These are phyloP conservation scores for Ichneumon xanthorius DNA, from an alignment of 2,888 invertebrate species.

Conservation along the genomic window DNA sequence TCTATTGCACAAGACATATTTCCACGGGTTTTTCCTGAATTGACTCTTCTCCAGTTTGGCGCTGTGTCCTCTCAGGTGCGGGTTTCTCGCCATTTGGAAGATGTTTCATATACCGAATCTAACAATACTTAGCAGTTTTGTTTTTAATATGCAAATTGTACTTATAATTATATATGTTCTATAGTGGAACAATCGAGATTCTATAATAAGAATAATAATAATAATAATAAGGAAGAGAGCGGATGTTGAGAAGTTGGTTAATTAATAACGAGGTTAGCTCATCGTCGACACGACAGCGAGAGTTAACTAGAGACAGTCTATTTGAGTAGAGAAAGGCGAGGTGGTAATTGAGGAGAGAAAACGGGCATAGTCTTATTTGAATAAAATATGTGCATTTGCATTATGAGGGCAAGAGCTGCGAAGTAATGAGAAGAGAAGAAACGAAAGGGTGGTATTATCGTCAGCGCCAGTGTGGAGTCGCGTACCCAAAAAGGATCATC, in stretches of 20 bases:
- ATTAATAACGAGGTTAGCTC: neutral
- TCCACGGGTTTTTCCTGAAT: no score
- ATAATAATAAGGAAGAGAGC: neutral
- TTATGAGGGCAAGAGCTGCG: neutral
- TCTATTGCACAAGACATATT: no score
- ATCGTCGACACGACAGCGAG: neutral
- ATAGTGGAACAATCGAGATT: no score
- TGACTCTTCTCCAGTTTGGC: no score
- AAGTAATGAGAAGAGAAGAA: neutral
- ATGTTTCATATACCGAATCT: no score
- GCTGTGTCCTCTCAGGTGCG: no score
- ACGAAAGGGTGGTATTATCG: neutral
- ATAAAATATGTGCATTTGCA: conserved; percentile 6
- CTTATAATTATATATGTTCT: no score
- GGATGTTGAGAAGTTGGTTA: neutral
- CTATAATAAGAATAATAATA: neutral
- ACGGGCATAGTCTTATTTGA: neutral
- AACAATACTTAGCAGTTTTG: no score
- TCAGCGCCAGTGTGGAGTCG: neutral
- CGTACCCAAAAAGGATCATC: neutral
- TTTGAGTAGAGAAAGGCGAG: neutral
- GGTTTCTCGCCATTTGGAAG: no score
- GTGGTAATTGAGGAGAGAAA: neutral
- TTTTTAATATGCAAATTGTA: no score
- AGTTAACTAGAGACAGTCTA: neutral